Evolutionary conservation across 2,113 vertebrate genomes (phyloP).

Genomic region (Alces alces): DNA sequence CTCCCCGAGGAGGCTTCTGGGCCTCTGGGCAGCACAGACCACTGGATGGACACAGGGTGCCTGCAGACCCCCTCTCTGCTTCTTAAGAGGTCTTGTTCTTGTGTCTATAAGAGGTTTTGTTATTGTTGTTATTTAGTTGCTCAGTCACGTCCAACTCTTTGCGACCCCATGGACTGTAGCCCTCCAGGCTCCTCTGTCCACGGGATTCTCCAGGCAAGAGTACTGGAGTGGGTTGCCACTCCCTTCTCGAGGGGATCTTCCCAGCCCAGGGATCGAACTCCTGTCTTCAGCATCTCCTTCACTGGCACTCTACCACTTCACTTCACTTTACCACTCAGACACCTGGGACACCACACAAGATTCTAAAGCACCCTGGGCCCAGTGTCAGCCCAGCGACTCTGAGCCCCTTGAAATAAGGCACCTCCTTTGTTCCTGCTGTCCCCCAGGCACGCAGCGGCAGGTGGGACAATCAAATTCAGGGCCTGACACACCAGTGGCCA

Average conservation of each 20-base stretch:
- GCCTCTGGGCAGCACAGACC: background rate
- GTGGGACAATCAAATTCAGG: background rate
- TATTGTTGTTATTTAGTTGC: background rate
- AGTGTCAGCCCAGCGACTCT: background rate
- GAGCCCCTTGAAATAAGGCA: background rate
- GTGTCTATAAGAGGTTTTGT: accelerated
- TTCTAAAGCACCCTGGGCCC: background rate
- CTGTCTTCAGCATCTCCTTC: background rate
- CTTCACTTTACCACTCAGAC: background rate
- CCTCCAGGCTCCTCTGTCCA: background rate
- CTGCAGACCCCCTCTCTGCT: background rate
- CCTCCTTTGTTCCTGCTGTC: background rate
- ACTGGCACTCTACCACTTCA: background rate
- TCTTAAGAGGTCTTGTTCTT: background rate
- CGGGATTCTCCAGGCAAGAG: background rate
- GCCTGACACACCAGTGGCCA: background rate
- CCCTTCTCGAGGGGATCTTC: background rate
- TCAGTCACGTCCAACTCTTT: background rate
- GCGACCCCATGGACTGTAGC: accelerated
- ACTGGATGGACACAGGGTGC: accelerated
- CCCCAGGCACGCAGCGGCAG: background rate
- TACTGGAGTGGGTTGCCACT: background rate
- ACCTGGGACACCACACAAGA: background rate
- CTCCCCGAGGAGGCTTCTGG: background rate
- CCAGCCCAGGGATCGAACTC: background rate